Evolutionary conservation across 2,888 invertebrate species (phyloP).

Genomic region (Charanyca ferruginea): DNA sequence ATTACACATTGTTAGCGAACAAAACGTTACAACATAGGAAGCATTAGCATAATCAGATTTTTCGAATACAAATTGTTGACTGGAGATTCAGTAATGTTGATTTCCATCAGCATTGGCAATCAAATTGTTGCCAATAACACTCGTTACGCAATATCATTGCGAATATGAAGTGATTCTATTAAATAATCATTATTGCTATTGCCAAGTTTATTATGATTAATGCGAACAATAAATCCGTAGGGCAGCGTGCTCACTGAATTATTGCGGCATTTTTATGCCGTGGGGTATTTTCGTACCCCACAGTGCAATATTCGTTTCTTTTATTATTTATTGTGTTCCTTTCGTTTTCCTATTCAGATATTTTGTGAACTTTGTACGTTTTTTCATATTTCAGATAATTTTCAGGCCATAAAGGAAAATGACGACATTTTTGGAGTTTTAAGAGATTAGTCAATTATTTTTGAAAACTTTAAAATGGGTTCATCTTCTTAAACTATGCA

Average conservation of each 20-base stretch:
- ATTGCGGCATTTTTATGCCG: conserved; percentile 64
- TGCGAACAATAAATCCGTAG: conserved; percentile 66
- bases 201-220: conserved; percentile 63
- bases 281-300: conserved; percentile 57
- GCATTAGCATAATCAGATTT: neutral
- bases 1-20: no score
- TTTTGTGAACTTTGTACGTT: conserved; percentile 17
- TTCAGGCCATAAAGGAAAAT: neutral
- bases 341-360: conserved; percentile 34
- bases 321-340: conserved; percentile 59
- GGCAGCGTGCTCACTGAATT: conserved; percentile 63
- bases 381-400: conserved; percentile 9
- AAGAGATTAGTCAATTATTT: neutral
- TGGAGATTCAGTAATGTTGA: neutral
- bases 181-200: conserved; percentile 55
- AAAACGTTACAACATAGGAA: no score
- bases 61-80: neutral
- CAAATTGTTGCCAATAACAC: conserved; percentile 3
- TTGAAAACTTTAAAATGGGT: neutral
- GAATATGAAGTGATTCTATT: conserved; percentile 44
- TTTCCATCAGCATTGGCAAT: neutral
- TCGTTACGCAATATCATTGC: conserved; percentile 16
- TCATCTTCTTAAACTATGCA: neutral
- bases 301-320: conserved; percentile 63
- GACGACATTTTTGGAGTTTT: neutral